Percentiles rank a stretch among this genome's conserved stretches.
These are phyloP conservation scores for Silvanus unidentatus DNA, from an alignment of 2,888 invertebrate species.

Conservation along the genomic window DNA sequence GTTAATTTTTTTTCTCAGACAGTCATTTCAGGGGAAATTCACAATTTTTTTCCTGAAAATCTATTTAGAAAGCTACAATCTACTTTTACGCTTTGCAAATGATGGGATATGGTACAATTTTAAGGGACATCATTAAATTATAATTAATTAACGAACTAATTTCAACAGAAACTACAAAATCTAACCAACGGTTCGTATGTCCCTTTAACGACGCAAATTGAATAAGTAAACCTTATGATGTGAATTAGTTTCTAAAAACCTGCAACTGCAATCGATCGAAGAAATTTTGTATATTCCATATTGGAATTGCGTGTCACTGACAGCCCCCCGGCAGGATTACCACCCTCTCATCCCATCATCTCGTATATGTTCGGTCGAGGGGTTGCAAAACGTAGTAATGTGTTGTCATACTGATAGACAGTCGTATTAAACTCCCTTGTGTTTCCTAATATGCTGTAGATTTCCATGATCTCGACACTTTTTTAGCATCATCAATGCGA, in stretches of 20 bases:
- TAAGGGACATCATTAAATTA: constrained; percentile 1
- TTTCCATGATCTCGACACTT: constrained; percentile 4
- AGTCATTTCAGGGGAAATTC: too few species aligned
- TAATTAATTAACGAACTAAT: neutral
- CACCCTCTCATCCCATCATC: constrained; percentile 36
- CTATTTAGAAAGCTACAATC: too few species aligned
- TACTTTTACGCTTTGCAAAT: too few species aligned
- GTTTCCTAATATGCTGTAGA: constrained; percentile 9
- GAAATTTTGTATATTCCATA: constrained; percentile 11
- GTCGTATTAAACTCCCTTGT: constrained; percentile 24
- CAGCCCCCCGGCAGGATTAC: constrained; percentile 36
- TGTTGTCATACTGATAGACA: constrained; percentile 25
- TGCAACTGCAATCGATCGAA: neutral
- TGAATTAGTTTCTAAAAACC: too few species aligned
- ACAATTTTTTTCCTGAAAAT: too few species aligned
- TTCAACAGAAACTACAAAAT: neutral
- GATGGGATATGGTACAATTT: too few species aligned
- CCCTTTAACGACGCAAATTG: neutral
- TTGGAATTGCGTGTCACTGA: constrained; percentile 27
- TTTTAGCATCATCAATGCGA: neutral
- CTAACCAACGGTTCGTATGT: neutral
- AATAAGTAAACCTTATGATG: too few species aligned
- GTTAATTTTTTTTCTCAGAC: neutral
- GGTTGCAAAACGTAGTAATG: constrained; percentile 22
- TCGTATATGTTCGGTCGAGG: constrained; percentile 20